Evolutionary conservation across 2,113 vertebrate genomes (phyloP).

Genomic region (Ciconia maguari): DNA sequence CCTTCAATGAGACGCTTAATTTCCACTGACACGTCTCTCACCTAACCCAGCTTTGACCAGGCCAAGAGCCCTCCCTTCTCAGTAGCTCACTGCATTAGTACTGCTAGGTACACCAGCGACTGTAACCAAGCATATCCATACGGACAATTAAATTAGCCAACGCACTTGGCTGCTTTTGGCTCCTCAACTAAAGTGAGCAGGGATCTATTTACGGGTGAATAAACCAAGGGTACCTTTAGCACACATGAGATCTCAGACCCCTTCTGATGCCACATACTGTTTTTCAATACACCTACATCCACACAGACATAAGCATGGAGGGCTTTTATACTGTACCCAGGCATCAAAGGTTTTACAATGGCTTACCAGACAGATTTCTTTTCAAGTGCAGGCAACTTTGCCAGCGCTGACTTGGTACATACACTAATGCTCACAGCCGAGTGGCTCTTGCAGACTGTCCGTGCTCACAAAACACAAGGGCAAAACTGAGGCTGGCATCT

Average conservation of each 20-base stretch:
- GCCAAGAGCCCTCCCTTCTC: not conserved
- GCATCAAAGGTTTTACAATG: rapidly evolving
- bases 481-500: rapidly evolving
- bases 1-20: not conserved
- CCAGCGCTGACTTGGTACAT: rapidly evolving
- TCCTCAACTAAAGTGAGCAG: not conserved
- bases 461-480: rapidly evolving
- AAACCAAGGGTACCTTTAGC: not conserved
- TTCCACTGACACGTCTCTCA: not conserved
- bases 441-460: not conserved
- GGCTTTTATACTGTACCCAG: rapidly evolving
- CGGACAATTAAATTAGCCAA: not conserved
- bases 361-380: not conserved
- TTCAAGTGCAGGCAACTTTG: rapidly evolving
- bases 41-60: not conserved
- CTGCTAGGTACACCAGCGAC: not conserved
- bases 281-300: not conserved
- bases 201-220: not conserved
- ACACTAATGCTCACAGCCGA: rapidly evolving
- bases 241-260: not conserved
- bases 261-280: not conserved
- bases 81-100: not conserved
- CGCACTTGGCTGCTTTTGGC: not conserved
- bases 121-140: not conserved
- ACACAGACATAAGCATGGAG: rapidly evolving